Evolutionary conservation across 2,797 vertebrate species (phyloP).

Genomic region (Ctenopoma kingsleyae): DNA sequence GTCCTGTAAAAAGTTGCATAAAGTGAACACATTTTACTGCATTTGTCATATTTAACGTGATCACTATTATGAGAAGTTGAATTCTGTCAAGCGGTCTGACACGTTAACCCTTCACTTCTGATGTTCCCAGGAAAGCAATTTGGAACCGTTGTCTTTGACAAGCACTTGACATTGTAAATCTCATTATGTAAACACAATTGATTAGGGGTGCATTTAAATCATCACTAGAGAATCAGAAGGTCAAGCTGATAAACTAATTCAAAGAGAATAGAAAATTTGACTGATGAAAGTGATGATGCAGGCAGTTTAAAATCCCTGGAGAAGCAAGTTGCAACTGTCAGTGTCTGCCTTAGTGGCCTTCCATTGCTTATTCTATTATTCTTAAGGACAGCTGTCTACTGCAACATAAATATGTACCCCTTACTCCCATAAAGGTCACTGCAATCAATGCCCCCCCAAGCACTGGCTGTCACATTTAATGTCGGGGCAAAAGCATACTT

Average conservation of each 20-base stretch:
- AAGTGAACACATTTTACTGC: no score
- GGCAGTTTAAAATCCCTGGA: constrained; percentile 30
- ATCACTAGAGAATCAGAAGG: constrained; percentile 43
- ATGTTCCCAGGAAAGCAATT: constrained; percentile 26
- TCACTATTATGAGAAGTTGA: not conserved
- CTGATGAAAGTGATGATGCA: constrained; percentile 60
- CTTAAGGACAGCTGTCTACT: constrained; percentile 70
- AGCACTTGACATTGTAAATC: constrained; percentile 70
- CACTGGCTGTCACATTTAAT: constrained; percentile 75
- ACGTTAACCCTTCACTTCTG: constrained; percentile 50
- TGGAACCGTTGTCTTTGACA: constrained; percentile 56
- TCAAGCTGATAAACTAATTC: constrained; percentile 69
- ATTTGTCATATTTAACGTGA: constrained; percentile 12
- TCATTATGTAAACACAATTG: constrained; percentile 75
- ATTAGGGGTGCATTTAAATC: constrained; percentile 59
- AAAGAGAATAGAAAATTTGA: constrained; percentile 50
- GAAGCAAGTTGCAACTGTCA: constrained; percentile 44
- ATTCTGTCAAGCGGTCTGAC: constrained; percentile 25
- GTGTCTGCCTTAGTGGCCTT: constrained; percentile 49
- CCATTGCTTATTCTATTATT: constrained; percentile 57
- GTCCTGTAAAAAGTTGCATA: not conserved
- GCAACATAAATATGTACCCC: constrained; percentile 78
- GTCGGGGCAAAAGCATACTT: constrained; percentile 58
- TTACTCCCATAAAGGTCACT: constrained; percentile 69
- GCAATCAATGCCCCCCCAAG: constrained; percentile 75